Percentiles rank a stretch among this genome's conserved stretches.
These are phyloP conservation scores for human (Homo sapiens) DNA, from an alignment of 2,113 vertebrate genomes.

Conservation along the genomic window GRCh38 chr2:147911501-147912000, in stretches of 20 bases:
- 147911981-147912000: constrained; percentile 27
- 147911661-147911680: constrained; percentile 54
- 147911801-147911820: constrained; percentile 13
- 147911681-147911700: constrained; percentile 51
- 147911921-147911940: constrained; percentile 31
- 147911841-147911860: not conserved
- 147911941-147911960: constrained; percentile 42
- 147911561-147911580: constrained; percentile 93
- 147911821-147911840: not conserved
- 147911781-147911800: constrained; percentile 36
- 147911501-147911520: constrained; percentile 93
- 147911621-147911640: constrained; percentile 62
- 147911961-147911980: constrained; percentile 37
- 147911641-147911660: constrained; percentile 65
- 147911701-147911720: not conserved
- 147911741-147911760: constrained; percentile 33
- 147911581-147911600: constrained; percentile 80
- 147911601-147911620: constrained; percentile 74
- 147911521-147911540: constrained; percentile 95
- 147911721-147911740: constrained; percentile 50
- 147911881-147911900: constrained; percentile 36
- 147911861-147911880: not conserved
- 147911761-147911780: constrained; percentile 25
- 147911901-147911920: constrained; percentile 6
- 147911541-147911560: constrained; percentile 99